phyloP scores from a whole-genome alignment of 2,113 vertebrate species.

The Phaetusa simplex region DNA sequence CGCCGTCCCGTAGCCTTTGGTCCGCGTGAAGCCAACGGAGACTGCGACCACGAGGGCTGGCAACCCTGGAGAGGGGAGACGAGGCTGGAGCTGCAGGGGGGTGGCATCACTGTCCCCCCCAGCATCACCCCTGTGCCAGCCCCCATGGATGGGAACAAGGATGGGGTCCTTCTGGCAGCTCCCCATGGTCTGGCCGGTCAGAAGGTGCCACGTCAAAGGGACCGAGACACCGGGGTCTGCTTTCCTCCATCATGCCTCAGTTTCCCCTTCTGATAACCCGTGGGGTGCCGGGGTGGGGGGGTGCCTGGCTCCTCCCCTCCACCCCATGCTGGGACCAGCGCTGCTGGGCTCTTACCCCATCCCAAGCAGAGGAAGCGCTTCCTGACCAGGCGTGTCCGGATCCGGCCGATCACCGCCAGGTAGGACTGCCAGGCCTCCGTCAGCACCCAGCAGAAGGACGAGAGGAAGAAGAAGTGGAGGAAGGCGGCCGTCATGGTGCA shows the following conservation, averaged over 20 bases:
- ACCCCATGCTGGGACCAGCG: rapidly evolving
- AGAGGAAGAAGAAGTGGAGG: constrained; percentile 98
- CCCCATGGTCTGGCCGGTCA: background rate
- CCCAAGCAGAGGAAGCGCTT: constrained; percentile 98
- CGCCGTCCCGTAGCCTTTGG: constrained; percentile 92
- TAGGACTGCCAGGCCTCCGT: constrained; percentile 99
- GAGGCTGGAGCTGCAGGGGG: background rate
- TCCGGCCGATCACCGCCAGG: constrained; percentile 95
- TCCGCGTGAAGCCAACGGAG: constrained; percentile 93
- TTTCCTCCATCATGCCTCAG: background rate
- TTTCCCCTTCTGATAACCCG: background rate
- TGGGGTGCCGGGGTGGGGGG: background rate
- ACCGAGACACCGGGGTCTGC: rapidly evolving
- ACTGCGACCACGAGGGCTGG: constrained; percentile 93
- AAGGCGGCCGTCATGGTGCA: constrained; percentile 97
- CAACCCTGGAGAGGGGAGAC: constrained; percentile 68
- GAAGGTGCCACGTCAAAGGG: background rate
- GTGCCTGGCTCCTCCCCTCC: rapidly evolving
- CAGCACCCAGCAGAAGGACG: constrained; percentile 99
- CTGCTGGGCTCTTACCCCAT: constrained; percentile 83
- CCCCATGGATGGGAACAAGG: background rate
- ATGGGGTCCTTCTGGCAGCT: background rate
- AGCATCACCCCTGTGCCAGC: background rate
- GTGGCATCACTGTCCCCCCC: background rate
- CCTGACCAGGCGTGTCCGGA: constrained; percentile 93